Percentiles rank a stretch among this genome's conserved stretches.
Conservation (phyloP, 2,113 vertebrate genomes). For the Charadrius vociferus region DNA sequence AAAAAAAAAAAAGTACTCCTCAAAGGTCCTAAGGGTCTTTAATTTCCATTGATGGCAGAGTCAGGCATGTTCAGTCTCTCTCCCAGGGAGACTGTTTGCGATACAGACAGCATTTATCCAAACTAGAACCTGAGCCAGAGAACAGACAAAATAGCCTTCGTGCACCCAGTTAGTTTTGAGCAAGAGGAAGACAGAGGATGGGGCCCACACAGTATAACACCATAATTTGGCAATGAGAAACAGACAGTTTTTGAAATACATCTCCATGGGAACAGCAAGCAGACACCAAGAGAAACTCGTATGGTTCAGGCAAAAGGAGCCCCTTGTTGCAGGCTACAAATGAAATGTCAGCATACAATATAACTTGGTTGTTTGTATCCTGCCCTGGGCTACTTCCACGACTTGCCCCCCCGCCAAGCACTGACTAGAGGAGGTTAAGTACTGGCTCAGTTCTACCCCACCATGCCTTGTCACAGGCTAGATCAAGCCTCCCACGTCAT, state of each 20-base stretch:
- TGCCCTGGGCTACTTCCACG: neutral
- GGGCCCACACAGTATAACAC: neutral
- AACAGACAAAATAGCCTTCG: neutral
- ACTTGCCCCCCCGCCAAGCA: neutral
- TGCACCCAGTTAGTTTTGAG: neutral
- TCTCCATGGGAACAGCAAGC: conserved; percentile 19
- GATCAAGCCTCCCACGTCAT: conserved; percentile 41
- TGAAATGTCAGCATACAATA: neutral
- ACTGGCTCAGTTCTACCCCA: neutral
- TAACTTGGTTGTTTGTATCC: neutral
- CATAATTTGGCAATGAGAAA: neutral
- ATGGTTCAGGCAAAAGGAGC: neutral
- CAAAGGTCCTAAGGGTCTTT: neutral
- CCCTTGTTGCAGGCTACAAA: neutral
- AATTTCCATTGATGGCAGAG: neutral
- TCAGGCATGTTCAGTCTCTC: neutral
- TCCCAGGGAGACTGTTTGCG: neutral
- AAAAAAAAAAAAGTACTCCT: neutral
- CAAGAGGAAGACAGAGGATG: neutral
- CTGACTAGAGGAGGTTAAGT: rapidly evolving
- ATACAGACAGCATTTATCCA: neutral
- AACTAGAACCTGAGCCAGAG: neutral
- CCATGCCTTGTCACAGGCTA: neutral
- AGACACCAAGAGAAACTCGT: neutral
- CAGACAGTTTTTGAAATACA: neutral